Evolutionary conservation across 2,888 invertebrate species (phyloP).

Genomic region (Xylota segnis): DNA sequence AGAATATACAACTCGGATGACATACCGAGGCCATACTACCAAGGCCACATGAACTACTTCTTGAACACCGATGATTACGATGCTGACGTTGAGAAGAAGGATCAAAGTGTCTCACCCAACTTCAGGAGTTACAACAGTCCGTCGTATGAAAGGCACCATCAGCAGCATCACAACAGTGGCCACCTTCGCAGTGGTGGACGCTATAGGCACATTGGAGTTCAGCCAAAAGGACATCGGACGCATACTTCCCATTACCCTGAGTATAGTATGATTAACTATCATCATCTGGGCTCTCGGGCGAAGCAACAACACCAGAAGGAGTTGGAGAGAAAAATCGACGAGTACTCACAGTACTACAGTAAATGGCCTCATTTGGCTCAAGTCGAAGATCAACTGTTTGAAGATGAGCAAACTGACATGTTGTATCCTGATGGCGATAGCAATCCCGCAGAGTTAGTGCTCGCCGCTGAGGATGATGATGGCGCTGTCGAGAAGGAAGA

Average conservation of each 20-base stretch:
- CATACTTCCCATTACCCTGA: conserved; percentile 42
- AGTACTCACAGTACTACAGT: conserved; percentile 82
- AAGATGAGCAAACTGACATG: conserved; percentile 61
- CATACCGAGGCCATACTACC: conserved; percentile 80
- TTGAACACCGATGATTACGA: conserved; percentile 79
- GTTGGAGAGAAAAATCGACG: conserved; percentile 79
- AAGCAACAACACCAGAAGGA: conserved; percentile 63
- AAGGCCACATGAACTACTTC: conserved; percentile 82
- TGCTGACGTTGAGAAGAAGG: conserved; percentile 37
- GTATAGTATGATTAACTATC: conserved; percentile 58
- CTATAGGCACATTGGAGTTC: conserved; percentile 44
- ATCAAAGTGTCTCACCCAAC: conserved; percentile 6
- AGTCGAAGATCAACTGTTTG: conserved; percentile 81
- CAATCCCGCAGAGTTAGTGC: conserved; percentile 47
- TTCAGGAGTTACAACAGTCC: conserved; percentile 25
- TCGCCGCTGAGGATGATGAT: conserved; percentile 80
- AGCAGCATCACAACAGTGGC: conserved; percentile 54
- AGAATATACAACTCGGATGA: conserved; percentile 61
- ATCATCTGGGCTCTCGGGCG: conserved; percentile 62
- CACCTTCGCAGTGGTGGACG: conserved; percentile 68
- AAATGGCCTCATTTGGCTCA: conserved; percentile 84
- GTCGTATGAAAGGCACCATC: conserved; percentile 7
- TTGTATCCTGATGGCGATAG: conserved; percentile 51
- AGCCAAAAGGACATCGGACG: conserved; percentile 17
- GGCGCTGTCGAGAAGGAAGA: conserved; percentile 79